Evolutionary conservation across 2,113 vertebrate genomes (phyloP), one percentile per base, ranked within the genome.

Genomic region (Daphoenositta chrysoptera): DNA sequence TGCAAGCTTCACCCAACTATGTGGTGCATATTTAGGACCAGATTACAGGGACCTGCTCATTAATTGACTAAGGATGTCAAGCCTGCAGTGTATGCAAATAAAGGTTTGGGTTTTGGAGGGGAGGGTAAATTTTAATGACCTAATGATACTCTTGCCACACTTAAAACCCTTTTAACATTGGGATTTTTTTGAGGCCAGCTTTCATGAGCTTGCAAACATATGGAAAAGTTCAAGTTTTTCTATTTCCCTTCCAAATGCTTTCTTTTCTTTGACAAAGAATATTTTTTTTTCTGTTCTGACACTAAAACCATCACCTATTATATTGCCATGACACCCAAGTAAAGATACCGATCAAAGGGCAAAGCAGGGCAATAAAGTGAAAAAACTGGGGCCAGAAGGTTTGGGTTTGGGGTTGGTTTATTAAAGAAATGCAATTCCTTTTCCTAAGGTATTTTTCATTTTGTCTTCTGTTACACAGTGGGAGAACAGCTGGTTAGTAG

Each of bases 221-320:
- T 97, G 97, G 93, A 96, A 97, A 96, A 96, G 93, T 97, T 97
- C 96, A 97, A 66, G 27, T 44, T 90, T 91, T 96, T 95, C 78
- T 95, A 89, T 89, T 90, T 93, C 90, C 80, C 78, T 97, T 97
- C 94, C 80, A 95, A 95, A 94, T 47, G 56, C 89, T 92, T 92
- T 97, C 77, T 83, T 96, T 90, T 90, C 81, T 94, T 88, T 78
- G 78, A 96, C 93, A 88, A 96, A 92, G 82, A 85, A 39, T 63
- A 37, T 26, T 77, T 76, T 93, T 83, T 83, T 75, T 72, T 30
- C 87, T 94, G 10, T 92, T 90, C 91, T 94, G 91, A 92, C 89
- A 93, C 93, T 97, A 93, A 96, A 97, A 94, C 94, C 89, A 83
- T 92, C 92, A 89, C 93, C 92, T 97, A 95, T 92, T 95, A 94